Evolutionary conservation across 2,113 vertebrate species (phyloP).

Genomic region (Tylochromis polylepis): DNA sequence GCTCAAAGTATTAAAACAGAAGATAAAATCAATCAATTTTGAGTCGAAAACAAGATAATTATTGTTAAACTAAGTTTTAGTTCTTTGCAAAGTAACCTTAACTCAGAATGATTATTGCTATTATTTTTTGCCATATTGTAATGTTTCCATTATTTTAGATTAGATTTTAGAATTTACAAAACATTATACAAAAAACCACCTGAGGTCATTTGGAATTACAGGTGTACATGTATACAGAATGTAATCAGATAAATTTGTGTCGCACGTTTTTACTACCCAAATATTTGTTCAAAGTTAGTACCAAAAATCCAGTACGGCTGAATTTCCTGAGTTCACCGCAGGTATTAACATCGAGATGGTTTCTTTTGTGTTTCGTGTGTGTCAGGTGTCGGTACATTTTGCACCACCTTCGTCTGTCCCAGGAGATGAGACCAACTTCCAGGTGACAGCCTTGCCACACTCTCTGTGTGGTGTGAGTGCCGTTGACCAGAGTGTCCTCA

Average conservation of each 20-base stretch:
- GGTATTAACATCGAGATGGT: not conserved
- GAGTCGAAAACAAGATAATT: too few relatives aligned
- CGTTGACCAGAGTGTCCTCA: slow-evolving; percentile 79
- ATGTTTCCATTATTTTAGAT: not conserved
- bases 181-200: not conserved
- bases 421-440: slow-evolving; percentile 58
- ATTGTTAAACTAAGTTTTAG: not conserved
- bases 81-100: not conserved
- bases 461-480: slow-evolving; percentile 82
- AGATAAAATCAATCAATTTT: too few relatives aligned
- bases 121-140: not conserved
- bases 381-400: slow-evolving; percentile 71
- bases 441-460: slow-evolving; percentile 67
- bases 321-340: not conserved
- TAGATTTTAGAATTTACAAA: too few relatives aligned
- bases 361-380: not conserved
- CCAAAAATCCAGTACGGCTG: not conserved
- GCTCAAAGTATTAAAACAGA: too few relatives aligned
- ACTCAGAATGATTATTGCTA: not conserved
- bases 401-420: slow-evolving; percentile 66
- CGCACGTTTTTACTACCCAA: not conserved
- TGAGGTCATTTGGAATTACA: not conserved
- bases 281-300: not conserved
- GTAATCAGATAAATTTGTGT: not conserved
- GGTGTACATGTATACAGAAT: not conserved